phyloP scores from a whole-genome alignment of 2,113 vertebrate genomes.

The Aegypius monachus region DNA sequence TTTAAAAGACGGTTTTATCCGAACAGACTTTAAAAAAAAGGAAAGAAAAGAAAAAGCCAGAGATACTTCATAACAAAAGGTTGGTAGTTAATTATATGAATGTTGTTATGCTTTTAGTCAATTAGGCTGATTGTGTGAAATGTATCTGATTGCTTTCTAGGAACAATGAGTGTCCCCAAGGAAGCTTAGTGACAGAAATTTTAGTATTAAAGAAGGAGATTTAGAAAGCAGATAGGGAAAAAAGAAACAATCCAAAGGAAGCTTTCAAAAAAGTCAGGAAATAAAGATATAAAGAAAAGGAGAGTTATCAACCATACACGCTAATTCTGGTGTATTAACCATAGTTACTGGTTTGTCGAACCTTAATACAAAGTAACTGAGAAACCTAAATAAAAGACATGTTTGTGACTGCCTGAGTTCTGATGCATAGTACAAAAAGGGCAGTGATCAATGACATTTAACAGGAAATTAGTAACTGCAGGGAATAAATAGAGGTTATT shows the following conservation, averaged over 20 bases:
- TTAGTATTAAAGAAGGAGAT: neutral
- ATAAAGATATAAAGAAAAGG: neutral
- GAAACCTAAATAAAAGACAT: neutral
- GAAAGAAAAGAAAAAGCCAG: neutral
- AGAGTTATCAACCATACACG: neutral
- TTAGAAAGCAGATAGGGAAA: neutral
- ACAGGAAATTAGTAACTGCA: neutral
- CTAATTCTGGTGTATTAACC: neutral
- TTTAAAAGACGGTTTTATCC: neutral
- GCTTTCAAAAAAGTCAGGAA: neutral
- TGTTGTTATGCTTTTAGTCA: neutral
- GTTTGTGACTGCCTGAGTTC: neutral
- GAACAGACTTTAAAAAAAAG: neutral
- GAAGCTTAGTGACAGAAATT: neutral
- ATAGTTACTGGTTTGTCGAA: neutral
- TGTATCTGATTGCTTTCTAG: neutral
- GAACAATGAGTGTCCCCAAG: neutral
- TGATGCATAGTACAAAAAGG: neutral
- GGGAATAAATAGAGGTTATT: neutral
- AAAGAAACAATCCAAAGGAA: neutral
- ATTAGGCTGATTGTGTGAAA: neutral
- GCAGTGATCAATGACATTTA: neutral
- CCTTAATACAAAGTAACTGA: neutral
- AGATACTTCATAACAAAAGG: neutral
- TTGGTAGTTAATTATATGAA: neutral